These are phyloP conservation scores for Typhlomys cinereus DNA, from an alignment of 2,113 vertebrate species.

Conservation along the genomic window DNA sequence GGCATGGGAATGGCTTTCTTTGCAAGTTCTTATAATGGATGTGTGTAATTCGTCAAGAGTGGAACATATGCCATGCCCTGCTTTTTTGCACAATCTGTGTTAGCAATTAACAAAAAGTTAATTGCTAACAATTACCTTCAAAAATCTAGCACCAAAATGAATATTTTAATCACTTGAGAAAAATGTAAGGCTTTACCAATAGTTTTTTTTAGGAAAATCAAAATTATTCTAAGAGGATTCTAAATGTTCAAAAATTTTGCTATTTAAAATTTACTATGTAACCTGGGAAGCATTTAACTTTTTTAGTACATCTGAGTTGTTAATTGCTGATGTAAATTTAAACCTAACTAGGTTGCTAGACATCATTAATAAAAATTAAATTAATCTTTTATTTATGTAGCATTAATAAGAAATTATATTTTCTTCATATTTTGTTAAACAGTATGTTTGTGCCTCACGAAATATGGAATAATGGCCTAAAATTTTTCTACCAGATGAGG, in stretches of 20 bases:
- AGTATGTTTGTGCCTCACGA: not conserved
- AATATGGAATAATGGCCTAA: not conserved
- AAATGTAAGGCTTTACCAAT: not conserved
- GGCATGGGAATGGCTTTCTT: conserved; percentile 83
- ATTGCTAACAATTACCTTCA: conserved; percentile 38
- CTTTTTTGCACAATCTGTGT: conserved; percentile 22
- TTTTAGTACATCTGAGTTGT: not conserved
- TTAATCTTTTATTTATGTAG: not conserved
- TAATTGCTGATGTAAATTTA: not conserved
- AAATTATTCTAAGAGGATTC: not conserved
- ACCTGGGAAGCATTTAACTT: not conserved
- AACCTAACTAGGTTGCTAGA: not conserved
- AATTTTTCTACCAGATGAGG: not conserved
- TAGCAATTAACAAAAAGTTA: not conserved
- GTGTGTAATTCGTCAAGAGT: conserved; percentile 28
- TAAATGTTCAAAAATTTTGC: not conserved
- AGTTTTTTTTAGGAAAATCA: not conserved
- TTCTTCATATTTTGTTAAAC: not conserved
- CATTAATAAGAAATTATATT: not conserved
- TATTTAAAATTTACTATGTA: not conserved
- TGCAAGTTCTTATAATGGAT: conserved; percentile 25
- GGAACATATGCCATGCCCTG: conserved; percentile 45
- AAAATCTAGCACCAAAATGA: not conserved
- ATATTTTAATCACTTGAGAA: not conserved
- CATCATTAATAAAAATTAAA: not conserved